These are phyloP conservation scores for Teleogryllus oceanicus DNA, from an alignment of 2,888 invertebrate genomes.

Conservation along the genomic window DNA sequence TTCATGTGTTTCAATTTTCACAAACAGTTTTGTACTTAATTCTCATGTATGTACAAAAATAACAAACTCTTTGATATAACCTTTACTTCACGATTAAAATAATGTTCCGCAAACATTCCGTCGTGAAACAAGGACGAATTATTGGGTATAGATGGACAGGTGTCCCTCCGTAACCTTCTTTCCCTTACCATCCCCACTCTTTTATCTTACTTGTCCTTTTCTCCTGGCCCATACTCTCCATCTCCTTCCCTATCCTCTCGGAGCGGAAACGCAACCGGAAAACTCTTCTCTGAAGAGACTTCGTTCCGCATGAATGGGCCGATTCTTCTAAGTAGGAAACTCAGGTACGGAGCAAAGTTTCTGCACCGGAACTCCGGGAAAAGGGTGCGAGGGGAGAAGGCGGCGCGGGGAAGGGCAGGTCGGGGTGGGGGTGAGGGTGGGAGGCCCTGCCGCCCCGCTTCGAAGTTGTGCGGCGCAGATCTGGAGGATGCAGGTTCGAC, in stretches of 20 bases:
- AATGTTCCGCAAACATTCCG: no score
- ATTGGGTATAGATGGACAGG: no score
- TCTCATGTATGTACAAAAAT: no score
- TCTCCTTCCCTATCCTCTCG: background rate
- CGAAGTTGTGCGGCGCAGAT: background rate
- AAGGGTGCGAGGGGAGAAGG: background rate
- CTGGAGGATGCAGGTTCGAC: slow-evolving; percentile 1
- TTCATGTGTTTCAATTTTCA: no score
- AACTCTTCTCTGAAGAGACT: slow-evolving; percentile 7
- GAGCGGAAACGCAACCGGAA: background rate
- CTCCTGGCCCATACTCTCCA: no score
- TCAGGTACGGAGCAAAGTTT: background rate
- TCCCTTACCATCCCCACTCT: no score
- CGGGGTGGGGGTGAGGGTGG: background rate
- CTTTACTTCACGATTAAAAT: no score
- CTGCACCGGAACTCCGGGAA: background rate
- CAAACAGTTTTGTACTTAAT: no score
- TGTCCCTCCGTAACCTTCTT: no score
- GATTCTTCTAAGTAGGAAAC: slow-evolving; percentile 18
- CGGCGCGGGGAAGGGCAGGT: background rate
- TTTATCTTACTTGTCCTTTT: no score
- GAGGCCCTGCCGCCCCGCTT: background rate
- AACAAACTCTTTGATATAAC: no score
- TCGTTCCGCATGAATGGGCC: slow-evolving; percentile 18
- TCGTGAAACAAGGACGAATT: no score